These are phyloP conservation scores for Pseudomyrmex pallidus DNA, from an alignment of 1,140 invertebrate genomes.

Conservation along the genomic window DNA sequence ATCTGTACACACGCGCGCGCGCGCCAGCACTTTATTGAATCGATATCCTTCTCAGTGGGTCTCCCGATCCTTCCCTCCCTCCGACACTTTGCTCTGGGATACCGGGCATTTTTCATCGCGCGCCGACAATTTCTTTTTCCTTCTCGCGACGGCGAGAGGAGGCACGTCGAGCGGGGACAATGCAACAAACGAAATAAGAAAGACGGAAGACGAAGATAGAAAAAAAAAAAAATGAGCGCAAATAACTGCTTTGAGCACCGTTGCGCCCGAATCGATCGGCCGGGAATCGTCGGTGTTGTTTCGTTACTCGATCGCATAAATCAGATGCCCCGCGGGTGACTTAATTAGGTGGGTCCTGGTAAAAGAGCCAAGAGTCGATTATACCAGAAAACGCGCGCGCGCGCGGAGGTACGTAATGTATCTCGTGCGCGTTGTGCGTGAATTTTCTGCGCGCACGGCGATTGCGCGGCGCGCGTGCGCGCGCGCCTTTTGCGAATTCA, in stretches of 20 bases:
- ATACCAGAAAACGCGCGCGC: constrained; percentile 40
- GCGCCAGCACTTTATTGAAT: constrained; percentile 73
- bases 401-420: constrained; percentile 50
- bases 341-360: constrained; percentile 67
- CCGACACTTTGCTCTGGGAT: constrained; percentile 66
- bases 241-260: constrained; percentile 11
- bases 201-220: neutral
- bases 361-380: constrained; percentile 65
- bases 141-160: neutral
- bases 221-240: neutral
- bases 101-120: constrained; percentile 73
- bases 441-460: constrained; percentile 62
- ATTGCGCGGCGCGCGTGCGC: constrained; percentile 63
- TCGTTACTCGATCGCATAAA: constrained; percentile 63
- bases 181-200: neutral
- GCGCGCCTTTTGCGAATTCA: constrained; percentile 50
- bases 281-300: constrained; percentile 19
- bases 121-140: constrained; percentile 49
- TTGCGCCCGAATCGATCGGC: neutral
- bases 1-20: constrained; percentile 18
- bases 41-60: constrained; percentile 73
- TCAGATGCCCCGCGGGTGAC: constrained; percentile 67
- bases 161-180: neutral
- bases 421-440: constrained; percentile 66
- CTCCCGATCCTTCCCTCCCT: constrained; percentile 63